Evolutionary conservation across 1,140 invertebrate species (phyloP).

Genomic region (Antheraea pernyi): DNA sequence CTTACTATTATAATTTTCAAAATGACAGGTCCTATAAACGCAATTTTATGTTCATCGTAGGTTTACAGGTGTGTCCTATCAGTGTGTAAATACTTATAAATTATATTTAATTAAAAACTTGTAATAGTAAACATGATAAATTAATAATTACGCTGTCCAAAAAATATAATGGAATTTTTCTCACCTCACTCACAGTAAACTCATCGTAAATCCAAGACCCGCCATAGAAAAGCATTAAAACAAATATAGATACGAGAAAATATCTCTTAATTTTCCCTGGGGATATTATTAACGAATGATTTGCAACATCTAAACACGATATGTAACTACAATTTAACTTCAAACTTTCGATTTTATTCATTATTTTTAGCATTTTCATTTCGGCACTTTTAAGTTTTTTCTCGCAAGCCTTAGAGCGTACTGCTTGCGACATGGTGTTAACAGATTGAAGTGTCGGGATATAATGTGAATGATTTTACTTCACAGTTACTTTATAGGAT

Average conservation of each 20-base stretch:
- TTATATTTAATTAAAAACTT: no score
- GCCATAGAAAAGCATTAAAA: constrained; percentile 15
- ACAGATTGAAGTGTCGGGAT: constrained; percentile 7
- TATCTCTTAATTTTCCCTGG: background rate
- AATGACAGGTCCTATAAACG: no score
- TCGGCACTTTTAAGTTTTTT: constrained; percentile 60
- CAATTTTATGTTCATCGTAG: no score
- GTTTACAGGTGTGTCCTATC: no score
- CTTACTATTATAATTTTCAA: no score
- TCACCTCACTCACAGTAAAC: constrained; percentile 24
- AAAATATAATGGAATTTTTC: background rate
- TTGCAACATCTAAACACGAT: constrained; percentile 35
- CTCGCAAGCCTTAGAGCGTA: constrained; percentile 41
- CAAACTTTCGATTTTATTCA: constrained; percentile 53
- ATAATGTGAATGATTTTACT: constrained; percentile 29
- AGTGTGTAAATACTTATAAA: no score
- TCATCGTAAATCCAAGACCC: constrained; percentile 23
- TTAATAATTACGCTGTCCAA: background rate
- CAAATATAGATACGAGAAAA: constrained; percentile 12
- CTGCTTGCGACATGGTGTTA: constrained; percentile 34
- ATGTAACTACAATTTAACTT: constrained; percentile 49
- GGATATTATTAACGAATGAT: constrained; percentile 17
- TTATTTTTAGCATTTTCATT: constrained; percentile 52
- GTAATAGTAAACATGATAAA: no score
- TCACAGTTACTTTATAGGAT: background rate